Base-by-base conservation (phyloP, 2,888 invertebrate genomes). In the Ophion costatus region DNA sequence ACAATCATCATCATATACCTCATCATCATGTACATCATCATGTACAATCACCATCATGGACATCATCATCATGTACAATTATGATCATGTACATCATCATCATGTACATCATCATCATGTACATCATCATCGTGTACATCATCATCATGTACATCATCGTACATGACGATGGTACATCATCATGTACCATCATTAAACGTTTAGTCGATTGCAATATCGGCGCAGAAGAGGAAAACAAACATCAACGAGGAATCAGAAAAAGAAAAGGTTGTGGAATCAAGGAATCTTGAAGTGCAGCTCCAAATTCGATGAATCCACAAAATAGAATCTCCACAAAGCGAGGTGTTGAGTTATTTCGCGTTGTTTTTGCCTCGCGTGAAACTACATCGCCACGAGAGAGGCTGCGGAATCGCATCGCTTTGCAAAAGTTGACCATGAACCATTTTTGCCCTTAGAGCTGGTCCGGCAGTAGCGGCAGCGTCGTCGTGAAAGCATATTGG, bases 401-500 rank as follows among this genome's bases (percentile, higher is more conserved):
- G 85, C 79, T 71, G 86, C 87, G 88, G 88, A 87, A 88, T 89
- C 89, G 57, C 73, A 56, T 56, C 24, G 66, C 42, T 66, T 10
- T 33, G 17, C 51, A 24, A 61, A 42, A 67, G 59, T 66, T 45
- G 92, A 89, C 92, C 92, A 89, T 92, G 92, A 92, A 92, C 92
- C 89, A 91, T 92, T 93, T 92, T 92, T 90, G 91, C 90, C 90
- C 90, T 91, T 90, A 87, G 84, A 88, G 77, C 85, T 88, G 88
- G 73, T 63, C 74, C 83, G 85, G 87, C 76, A 78, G 88, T 75
- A 85, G 74, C 84, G 86, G 86, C 71, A 88, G 85, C 88, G 86
- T 89, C 63, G 63, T 69, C 69, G 81, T 61, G 71, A 80, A 73
- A 75, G 45, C 75, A 67, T 42, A 76, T 56, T 57, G 77, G 80